Evolutionary conservation across 2,797 vertebrate species (phyloP).

Genomic region (Tympanoctomys barrerae): DNA sequence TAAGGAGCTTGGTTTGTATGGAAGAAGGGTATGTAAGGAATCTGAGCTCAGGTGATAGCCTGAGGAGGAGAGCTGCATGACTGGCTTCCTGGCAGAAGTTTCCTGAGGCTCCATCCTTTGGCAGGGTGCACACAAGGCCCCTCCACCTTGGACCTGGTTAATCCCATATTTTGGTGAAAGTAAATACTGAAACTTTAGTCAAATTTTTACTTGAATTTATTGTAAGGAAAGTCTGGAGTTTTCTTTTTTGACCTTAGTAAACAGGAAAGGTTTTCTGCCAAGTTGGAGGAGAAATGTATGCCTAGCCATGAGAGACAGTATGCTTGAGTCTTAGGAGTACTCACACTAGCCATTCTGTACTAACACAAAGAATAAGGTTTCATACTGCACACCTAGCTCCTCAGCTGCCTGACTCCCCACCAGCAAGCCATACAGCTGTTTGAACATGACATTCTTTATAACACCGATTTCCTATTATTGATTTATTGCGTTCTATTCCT

Average conservation of each 20-base stretch:
- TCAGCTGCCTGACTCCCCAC: background rate
- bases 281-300: constrained; percentile 23
- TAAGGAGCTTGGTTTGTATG: background rate
- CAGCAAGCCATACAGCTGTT: background rate
- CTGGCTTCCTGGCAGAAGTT: background rate
- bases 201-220: constrained; percentile 46
- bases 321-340: background rate
- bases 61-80: too few relatives aligned
- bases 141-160: background rate
- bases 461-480: background rate
- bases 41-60: background rate
- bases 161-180: background rate
- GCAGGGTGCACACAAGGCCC: background rate
- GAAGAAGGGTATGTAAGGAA: background rate
- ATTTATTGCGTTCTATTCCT: constrained; percentile 1
- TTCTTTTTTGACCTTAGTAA: constrained; percentile 43
- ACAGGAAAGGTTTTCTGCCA: constrained; percentile 55
- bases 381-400: background rate
- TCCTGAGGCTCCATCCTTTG: background rate
- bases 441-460: background rate
- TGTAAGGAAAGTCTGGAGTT: constrained; percentile 11
- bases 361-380: background rate
- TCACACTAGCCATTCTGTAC: background rate
- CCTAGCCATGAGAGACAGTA: background rate
- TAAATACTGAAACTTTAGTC: background rate